These are phyloP conservation scores for Pampusana beccarii DNA, from an alignment of 2,113 vertebrate species.

Conservation along the genomic window DNA sequence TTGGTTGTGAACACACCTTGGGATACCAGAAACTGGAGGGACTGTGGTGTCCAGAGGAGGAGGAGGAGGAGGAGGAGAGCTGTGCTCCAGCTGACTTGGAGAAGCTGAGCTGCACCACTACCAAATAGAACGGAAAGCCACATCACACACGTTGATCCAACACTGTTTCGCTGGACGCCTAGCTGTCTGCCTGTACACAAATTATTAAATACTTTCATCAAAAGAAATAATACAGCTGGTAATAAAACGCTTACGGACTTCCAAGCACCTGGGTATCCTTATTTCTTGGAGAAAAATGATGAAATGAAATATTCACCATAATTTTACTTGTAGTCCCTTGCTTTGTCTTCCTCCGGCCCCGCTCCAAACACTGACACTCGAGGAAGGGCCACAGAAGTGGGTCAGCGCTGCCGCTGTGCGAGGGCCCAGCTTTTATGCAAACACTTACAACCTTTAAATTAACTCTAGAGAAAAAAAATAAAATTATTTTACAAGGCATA, in stretches of 20 bases:
- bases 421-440: background rate
- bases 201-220: background rate
- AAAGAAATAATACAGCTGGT: background rate
- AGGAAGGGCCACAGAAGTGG: background rate
- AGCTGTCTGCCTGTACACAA: background rate
- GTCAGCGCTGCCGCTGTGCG: background rate
- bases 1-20: background rate
- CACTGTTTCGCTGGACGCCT: background rate
- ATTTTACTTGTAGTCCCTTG: background rate
- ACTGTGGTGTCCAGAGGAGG: background rate
- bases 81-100: background rate
- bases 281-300: background rate
- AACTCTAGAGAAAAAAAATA: background rate
- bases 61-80: background rate
- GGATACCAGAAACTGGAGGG: background rate
- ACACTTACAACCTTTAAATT: background rate
- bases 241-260: background rate
- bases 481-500: background rate
- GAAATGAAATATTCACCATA: background rate
- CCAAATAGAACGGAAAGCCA: background rate
- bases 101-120: conserved; percentile 25
- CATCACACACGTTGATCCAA: background rate
- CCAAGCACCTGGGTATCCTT: background rate
- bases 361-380: background rate
- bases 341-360: background rate